A percentile compares a stretch with the other conserved stretches of the same genome.
phyloP scores from a whole-genome alignment of 53 echinoderm and acorn worm genomes.

The Patiria pectinifera region DNA sequence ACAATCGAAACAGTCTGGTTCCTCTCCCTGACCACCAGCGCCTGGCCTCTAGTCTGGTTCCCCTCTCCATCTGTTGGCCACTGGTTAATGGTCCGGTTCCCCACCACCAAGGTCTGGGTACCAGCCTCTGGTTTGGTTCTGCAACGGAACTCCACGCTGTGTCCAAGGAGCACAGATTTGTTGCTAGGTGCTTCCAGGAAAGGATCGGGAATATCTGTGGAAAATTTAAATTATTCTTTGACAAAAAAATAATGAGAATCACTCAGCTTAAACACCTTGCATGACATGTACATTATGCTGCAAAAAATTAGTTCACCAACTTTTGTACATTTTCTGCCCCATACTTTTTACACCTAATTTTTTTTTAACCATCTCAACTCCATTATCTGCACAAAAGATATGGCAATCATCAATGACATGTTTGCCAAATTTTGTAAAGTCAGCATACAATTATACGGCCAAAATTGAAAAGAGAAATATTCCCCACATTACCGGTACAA shows the following conservation, averaged over 20 bases:
- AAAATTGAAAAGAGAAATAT: no score
- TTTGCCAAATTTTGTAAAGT: no score
- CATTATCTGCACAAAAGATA: no score
- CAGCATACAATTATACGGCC: no score
- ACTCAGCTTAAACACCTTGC: no score
- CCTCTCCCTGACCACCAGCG: conserved; percentile 35
- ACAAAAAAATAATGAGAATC: not conserved
- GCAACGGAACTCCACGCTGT: conserved; percentile 22
- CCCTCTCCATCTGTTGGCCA: not conserved
- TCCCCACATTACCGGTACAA: no score
- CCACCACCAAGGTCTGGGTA: conserved; percentile 34
- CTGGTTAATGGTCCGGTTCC: conserved; percentile 22
- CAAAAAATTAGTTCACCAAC: no score
- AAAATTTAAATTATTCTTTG: not conserved
- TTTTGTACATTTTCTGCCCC: no score
- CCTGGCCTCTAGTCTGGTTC: conserved; percentile 41
- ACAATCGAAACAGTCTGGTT: conserved; percentile 65
- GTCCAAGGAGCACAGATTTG: conserved; percentile 8
- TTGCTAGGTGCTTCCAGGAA: conserved; percentile 46
- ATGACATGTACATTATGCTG: no score
- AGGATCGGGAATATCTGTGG: conserved; percentile 45
- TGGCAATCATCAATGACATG: no score
- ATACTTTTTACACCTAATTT: no score
- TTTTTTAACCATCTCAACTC: no score
- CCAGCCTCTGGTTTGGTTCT: conserved; percentile 59